A percentile compares a stretch with the other conserved stretches of the same genome.
Conservation (phyloP, 2,888 invertebrate species). For the Aphodius sticticus region DNA sequence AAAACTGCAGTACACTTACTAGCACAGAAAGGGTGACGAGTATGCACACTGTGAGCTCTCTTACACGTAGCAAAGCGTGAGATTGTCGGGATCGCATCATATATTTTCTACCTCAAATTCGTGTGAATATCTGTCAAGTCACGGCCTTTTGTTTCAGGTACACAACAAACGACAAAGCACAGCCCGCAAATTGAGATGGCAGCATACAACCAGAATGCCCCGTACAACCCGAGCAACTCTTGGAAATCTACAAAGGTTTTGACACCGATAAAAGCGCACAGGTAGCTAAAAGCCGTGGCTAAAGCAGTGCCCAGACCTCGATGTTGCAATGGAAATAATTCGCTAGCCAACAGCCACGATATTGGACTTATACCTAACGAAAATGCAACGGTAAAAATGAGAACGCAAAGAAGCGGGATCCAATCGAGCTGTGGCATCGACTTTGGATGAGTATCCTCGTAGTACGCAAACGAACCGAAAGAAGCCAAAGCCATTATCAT, state of each 20-base stretch:
- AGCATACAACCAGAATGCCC: constrained; percentile 90
- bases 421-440: constrained; percentile 71
- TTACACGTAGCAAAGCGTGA: background rate
- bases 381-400: constrained; percentile 85
- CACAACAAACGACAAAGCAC: constrained; percentile 84
- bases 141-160: constrained; percentile 91
- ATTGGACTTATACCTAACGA: constrained; percentile 90
- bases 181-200: constrained; percentile 82
- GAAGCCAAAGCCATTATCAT: constrained; percentile 88
- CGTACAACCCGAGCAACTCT: constrained; percentile 76
- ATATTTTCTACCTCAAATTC: constrained; percentile 57
- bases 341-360: constrained; percentile 85
- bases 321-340: constrained; percentile 83
- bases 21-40: background rate
- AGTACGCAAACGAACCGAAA: constrained; percentile 86
- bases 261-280: constrained; percentile 86
- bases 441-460: constrained; percentile 70
- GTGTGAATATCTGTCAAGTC: constrained; percentile 89
- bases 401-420: constrained; percentile 84
- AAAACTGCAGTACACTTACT: background rate
- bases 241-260: constrained; percentile 88
- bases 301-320: constrained; percentile 88
- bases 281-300: constrained; percentile 86
- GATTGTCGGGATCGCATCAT: constrained; percentile 21
- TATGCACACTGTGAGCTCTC: background rate